phyloP scores from a whole-genome alignment of 2,113 vertebrate species.

The Ceyx melanurus region DNA sequence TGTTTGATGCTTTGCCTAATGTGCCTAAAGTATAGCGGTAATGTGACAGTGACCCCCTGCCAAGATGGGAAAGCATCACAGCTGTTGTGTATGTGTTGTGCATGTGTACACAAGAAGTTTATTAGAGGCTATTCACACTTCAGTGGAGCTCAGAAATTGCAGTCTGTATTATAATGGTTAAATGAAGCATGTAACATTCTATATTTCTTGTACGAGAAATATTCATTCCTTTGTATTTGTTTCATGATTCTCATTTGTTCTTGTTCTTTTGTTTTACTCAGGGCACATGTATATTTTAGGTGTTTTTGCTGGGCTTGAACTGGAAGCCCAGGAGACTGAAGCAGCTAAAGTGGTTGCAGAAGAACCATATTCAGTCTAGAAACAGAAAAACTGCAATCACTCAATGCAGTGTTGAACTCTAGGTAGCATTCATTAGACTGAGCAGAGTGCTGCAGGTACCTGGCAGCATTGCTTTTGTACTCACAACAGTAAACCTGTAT shows the following conservation, averaged over 20 bases:
- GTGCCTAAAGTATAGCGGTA: slow-evolving; percentile 14
- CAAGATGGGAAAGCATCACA: slow-evolving; percentile 44
- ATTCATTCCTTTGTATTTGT: slow-evolving; percentile 43
- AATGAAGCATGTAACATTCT: slow-evolving; percentile 48
- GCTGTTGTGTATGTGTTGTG: slow-evolving; percentile 62
- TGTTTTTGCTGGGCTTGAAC: background rate
- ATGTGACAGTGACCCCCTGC: slow-evolving; percentile 48
- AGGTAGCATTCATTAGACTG: background rate
- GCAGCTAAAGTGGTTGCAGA: background rate
- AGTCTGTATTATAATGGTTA: slow-evolving; percentile 42
- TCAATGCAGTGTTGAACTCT: background rate
- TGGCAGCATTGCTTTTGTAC: background rate
- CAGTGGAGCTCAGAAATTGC: slow-evolving; percentile 41
- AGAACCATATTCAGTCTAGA: background rate
- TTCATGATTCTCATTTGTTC: slow-evolving; percentile 32
- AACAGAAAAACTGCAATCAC: background rate
- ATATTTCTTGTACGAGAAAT: slow-evolving; percentile 31
- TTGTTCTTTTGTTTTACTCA: background rate
- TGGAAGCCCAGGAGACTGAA: background rate
- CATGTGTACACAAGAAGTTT: slow-evolving; percentile 54
- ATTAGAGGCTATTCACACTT: slow-evolving; percentile 56
- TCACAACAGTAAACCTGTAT: background rate
- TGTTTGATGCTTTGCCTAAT: slow-evolving; percentile 29
- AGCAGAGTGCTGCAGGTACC: background rate
- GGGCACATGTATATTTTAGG: background rate